Evolutionary conservation across 2,113 vertebrate species (phyloP).

Genomic region (Apus apus): DNA sequence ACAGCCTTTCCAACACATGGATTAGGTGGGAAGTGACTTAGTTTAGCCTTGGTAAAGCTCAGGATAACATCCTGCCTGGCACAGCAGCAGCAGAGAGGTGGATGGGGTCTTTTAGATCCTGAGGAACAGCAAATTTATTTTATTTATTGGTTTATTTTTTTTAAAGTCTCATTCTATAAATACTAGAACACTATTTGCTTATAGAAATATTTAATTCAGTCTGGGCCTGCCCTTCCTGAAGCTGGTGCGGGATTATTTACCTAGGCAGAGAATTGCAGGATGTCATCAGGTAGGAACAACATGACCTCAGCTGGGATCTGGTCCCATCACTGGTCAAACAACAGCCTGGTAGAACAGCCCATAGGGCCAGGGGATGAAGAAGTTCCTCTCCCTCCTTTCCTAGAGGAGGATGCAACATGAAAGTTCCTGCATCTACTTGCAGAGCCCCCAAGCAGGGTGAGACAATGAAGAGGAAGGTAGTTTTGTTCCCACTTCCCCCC

Average conservation of each 20-base stretch:
- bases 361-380: not conserved
- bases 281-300: not conserved
- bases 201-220: not conserved
- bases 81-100: not conserved
- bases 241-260: not conserved
- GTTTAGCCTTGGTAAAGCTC: not conserved
- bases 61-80: not conserved
- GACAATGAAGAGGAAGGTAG: not conserved
- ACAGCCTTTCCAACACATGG: not conserved
- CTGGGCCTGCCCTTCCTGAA: constrained; percentile 8
- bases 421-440: not conserved
- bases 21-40: not conserved
- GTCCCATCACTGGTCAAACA: not conserved
- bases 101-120: rapidly evolving
- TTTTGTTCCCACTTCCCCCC: not conserved
- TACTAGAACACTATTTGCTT: not conserved
- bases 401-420: not conserved
- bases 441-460: not conserved
- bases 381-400: not conserved
- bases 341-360: rapidly evolving
- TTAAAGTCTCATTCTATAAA: not conserved
- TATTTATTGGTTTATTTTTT: no score
- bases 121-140: not conserved
- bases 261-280: not conserved
- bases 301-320: not conserved